A percentile compares a stretch with the other conserved stretches of the same genome.
phyloP scores from a whole-genome alignment of 1,140 invertebrate genomes.

The Euglossa dilemma region DNA sequence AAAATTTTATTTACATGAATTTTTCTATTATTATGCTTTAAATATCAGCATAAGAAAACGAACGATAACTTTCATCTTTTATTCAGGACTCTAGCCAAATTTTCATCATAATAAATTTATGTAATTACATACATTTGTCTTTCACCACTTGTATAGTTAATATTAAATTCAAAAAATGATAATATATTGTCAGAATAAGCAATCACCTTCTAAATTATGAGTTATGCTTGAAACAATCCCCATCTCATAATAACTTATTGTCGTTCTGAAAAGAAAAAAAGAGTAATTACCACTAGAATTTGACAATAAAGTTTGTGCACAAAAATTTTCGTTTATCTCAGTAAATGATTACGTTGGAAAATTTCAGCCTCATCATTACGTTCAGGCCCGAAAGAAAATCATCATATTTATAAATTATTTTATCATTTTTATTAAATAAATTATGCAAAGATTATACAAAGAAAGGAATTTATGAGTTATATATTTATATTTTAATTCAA shows the following conservation, averaged over 20 bases:
- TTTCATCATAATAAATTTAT: slow-evolving; percentile 72
- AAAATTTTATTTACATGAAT: slow-evolving; percentile 2
- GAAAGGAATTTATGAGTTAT: background rate
- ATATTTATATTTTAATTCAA: background rate
- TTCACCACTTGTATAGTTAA: background rate
- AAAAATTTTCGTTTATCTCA: slow-evolving; percentile 20
- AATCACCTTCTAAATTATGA: slow-evolving; percentile 6
- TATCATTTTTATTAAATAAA: slow-evolving; percentile 7
- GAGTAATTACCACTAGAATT: slow-evolving; percentile 22
- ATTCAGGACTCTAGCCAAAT: slow-evolving; percentile 81
- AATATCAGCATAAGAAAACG: slow-evolving; percentile 40
- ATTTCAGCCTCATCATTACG: slow-evolving; percentile 54
- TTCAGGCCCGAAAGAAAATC: slow-evolving; percentile 72
- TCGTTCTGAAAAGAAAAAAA: slow-evolving; percentile 41
- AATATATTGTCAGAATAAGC: background rate
- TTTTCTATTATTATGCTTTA: background rate
- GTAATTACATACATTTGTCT: background rate
- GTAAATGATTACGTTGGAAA: slow-evolving; percentile 66
- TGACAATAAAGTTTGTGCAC: background rate
- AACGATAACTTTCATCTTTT: slow-evolving; percentile 77
- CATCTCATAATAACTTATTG: background rate
- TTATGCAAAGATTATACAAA: too few relatives aligned
- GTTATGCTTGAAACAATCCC: background rate
- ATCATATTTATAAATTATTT: slow-evolving; percentile 54
- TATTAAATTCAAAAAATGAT: background rate